These are phyloP conservation scores for Trogon surrucura DNA, from an alignment of 2,113 vertebrate genomes.

Conservation along the genomic window DNA sequence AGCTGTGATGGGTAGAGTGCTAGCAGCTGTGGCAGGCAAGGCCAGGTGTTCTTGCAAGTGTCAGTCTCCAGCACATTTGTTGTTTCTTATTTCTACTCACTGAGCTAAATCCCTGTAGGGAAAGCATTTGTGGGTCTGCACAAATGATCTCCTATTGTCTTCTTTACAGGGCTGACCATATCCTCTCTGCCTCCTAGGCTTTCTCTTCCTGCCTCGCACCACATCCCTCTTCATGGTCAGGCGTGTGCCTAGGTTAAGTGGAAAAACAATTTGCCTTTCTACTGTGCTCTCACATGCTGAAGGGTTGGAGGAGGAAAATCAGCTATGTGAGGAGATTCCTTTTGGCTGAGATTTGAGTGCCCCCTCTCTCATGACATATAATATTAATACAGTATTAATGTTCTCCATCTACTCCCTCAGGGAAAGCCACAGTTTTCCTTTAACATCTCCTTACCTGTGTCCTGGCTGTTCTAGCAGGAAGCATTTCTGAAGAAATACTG, in stretches of 20 bases:
- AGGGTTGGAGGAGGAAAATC: neutral
- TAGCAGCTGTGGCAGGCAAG: constrained; percentile 13
- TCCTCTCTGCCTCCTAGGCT: neutral
- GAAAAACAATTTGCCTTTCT: constrained; percentile 14
- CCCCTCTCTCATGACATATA: neutral
- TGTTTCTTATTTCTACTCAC: neutral
- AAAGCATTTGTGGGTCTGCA: constrained; percentile 2
- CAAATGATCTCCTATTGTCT: constrained; percentile 35
- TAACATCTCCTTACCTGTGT: neutral
- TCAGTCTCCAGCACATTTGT: neutral
- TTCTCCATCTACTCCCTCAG: neutral
- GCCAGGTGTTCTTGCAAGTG: constrained; percentile 37
- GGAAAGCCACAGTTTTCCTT: neutral
- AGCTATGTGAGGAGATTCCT: neutral
- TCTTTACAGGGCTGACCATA: neutral
- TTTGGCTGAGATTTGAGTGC: neutral
- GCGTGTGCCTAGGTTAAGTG: neutral
- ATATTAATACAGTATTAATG: neutral
- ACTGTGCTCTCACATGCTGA: neutral
- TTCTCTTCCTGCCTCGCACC: constrained; percentile 30
- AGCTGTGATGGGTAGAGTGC: constrained; percentile 5
- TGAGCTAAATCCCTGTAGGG: neutral
- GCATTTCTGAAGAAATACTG: neutral
- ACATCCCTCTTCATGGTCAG: neutral
- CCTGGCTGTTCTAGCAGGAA: neutral